Percentiles rank a stretch among this genome's conserved stretches.
Evolutionary conservation across 2,113 vertebrate species (phyloP).

Genomic region (Carassius carassius): DNA sequence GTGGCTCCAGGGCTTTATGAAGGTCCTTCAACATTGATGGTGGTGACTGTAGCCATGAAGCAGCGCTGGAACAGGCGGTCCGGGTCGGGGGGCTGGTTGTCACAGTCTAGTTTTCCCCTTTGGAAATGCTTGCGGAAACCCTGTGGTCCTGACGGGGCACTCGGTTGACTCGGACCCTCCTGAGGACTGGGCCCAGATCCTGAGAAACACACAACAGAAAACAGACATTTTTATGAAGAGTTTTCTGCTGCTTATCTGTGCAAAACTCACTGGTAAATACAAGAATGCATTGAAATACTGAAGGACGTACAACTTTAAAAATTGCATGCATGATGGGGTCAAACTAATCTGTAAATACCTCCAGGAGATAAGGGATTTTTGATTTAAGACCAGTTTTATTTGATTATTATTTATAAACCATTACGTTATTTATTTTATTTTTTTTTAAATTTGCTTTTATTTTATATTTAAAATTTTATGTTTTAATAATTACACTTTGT

Average conservation of each 20-base stretch:
- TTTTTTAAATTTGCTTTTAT: too few species aligned
- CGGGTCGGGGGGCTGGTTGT: slow-evolving; percentile 73
- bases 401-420: too few species aligned
- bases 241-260: neutral
- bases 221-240: neutral
- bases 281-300: neutral
- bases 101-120: slow-evolving; percentile 72
- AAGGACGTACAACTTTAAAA: neutral
- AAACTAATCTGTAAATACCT: neutral
- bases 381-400: too few species aligned
- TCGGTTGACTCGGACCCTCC: slow-evolving; percentile 56
- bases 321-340: neutral
- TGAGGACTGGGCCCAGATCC: slow-evolving; percentile 63
- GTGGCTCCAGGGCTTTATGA: slow-evolving; percentile 54
- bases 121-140: slow-evolving; percentile 72
- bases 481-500: too few species aligned
- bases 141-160: slow-evolving; percentile 59
- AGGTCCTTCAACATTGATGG: slow-evolving; percentile 70
- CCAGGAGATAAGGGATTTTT: too few species aligned
- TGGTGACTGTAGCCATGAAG: slow-evolving; percentile 76
- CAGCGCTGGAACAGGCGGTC: slow-evolving; percentile 73
- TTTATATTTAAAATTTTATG: too few species aligned
- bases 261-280: neutral
- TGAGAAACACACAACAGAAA: slow-evolving; percentile 54
- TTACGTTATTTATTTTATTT: too few species aligned